Base-by-base conservation (phyloP, 2,888 invertebrate genomes). In the Orchesella flavescens region DNA sequence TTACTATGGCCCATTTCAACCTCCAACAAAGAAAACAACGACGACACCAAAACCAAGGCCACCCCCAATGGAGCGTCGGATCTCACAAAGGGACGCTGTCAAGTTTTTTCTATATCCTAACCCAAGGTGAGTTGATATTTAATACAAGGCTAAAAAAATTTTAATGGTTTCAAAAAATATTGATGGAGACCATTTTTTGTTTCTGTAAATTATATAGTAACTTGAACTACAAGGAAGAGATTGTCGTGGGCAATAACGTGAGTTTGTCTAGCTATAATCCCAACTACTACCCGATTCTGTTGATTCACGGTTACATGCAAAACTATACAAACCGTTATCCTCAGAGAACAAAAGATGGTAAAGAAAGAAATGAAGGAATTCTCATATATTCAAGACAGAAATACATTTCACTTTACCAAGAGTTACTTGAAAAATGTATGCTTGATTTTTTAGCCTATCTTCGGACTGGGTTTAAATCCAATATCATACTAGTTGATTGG, bases 291-390 rank as follows among this genome's bases (percentile, higher is more conserved):
- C 86, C 86, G 0, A 84, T 86, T 61, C 34, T 87, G 19, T 63
- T 87, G 13, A 87, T 87, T 74, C 87, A 85, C 78, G 87, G 85
- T 23, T 87, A 84, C 79, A 86, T 80, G 83, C 84, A 85, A 69
- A 85, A 86, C 59, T 85, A 73, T 49, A 78, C 86, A 4, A 84
- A 74, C 24, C 76, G 78, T 19, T 87, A 85, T 49, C 87, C 87
- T 12, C 85, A 84, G 15, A 12, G 84, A 21, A 85, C 85, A 17
- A 87, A 86, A 76, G 83, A 86, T 81, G 85, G 86, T 86, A 75
- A 57, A 19, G 55, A 46, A 65, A 13, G 55, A 13, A 5, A n/a
- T 23, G 24, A 3, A 21, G n/a, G n/a, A n/a, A n/a, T n/a, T n/a
- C n/a, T n/a, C n/a, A n/a, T n/a, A n/a, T n/a, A n/a, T n/a, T n/a